A percentile compares a stretch with the other conserved stretches of the same genome.
Conservation (phyloP, 1,140 invertebrate genomes). For the Tribolium madens region DNA sequence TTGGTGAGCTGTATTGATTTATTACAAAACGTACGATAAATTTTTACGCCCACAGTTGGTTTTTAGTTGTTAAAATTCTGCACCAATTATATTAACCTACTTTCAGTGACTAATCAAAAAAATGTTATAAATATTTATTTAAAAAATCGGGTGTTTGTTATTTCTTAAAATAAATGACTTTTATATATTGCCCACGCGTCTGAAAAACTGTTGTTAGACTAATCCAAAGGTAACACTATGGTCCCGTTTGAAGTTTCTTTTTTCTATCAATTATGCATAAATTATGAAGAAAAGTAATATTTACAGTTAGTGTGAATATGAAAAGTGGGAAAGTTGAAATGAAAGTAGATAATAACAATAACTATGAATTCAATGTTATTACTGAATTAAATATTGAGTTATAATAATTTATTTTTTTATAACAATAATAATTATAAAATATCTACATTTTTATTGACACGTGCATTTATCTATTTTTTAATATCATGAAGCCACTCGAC, state of each 20-base stretch:
- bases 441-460: too few species aligned
- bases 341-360: neutral
- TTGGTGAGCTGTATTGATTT: neutral
- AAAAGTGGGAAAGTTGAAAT: neutral
- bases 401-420: too few species aligned
- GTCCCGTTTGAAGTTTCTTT: neutral
- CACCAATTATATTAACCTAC: neutral
- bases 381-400: too few species aligned
- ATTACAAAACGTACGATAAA: neutral
- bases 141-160: too few species aligned
- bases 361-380: too few species aligned
- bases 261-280: neutral
- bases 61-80: neutral
- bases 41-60: neutral
- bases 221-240: neutral
- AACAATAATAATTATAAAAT: neutral
- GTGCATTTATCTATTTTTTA: neutral
- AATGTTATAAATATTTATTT: too few species aligned
- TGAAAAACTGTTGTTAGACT: neutral
- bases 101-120: neutral
- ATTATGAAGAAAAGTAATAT: neutral
- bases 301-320: neutral
- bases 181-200: too few species aligned
- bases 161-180: too few species aligned
- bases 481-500: neutral